Percentiles rank a stretch among this genome's conserved stretches.
Conservation (phyloP, 2,888 invertebrate genomes). For the Piscicola geometra region DNA sequence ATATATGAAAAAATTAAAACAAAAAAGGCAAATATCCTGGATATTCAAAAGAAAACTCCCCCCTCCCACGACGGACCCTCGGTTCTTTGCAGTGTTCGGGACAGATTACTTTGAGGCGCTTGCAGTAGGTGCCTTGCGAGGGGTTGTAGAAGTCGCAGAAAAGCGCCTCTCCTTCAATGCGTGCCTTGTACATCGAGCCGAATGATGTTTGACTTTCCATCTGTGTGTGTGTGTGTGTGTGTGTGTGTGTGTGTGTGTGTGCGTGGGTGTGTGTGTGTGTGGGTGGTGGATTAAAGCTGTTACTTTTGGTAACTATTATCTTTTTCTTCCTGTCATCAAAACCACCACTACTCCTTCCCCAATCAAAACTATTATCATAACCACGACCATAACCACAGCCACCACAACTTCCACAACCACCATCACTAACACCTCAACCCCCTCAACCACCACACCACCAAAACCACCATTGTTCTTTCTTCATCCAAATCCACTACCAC, state of each 20-base stretch:
- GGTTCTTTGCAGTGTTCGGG: conserved; percentile 84
- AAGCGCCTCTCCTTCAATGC: conserved; percentile 91
- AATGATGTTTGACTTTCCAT: conserved; percentile 89
- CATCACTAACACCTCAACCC: conserved; percentile 75
- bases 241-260: conserved; percentile 71
- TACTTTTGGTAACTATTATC: background rate
- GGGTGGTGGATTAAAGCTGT: no score
- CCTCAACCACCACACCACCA: no score
- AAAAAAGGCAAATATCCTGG: no score
- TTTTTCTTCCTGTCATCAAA: no score
- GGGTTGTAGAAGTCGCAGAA: conserved; percentile 95
- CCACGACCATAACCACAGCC: no score
- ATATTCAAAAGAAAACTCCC: no score
- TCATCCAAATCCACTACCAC: no score
- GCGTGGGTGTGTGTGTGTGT: conserved; percentile 54
- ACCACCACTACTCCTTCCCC: no score
- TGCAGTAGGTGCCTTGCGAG: conserved; percentile 84
- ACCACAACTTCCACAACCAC: background rate
- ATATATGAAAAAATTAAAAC: no score
- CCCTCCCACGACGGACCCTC: conserved; percentile 45
- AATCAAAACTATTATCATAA: no score
- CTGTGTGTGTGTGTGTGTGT: conserved; percentile 30
- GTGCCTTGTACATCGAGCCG: conserved; percentile 86
- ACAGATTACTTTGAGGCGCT: conserved; percentile 85
- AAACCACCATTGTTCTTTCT: no score